phyloP scores from a whole-genome alignment of 2,797 vertebrate species.

The Falco biarmicus region DNA sequence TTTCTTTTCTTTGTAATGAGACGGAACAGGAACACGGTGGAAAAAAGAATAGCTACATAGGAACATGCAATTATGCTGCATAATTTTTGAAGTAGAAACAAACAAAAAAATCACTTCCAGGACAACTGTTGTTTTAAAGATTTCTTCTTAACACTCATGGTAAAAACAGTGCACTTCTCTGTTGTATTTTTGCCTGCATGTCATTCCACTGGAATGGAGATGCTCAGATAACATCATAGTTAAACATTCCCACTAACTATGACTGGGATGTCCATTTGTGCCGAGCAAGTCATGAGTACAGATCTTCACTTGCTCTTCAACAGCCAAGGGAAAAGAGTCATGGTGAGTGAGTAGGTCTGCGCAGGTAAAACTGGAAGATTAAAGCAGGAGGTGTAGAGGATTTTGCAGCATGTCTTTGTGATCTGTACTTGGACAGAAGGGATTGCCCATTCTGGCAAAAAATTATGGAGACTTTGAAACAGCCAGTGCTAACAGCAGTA shows the following conservation, averaged over 20 bases:
- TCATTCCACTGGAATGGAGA: not conserved
- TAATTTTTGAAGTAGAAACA: not conserved
- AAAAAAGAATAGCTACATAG: not conserved
- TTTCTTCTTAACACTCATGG: not conserved
- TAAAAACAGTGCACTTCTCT: not conserved
- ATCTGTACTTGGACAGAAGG: not conserved
- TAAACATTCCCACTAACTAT: not conserved
- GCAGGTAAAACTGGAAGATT: not conserved
- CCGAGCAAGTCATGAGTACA: not conserved
- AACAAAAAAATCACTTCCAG: not conserved
- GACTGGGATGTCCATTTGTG: not conserved
- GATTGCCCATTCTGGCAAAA: not conserved
- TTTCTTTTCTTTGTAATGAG: not conserved
- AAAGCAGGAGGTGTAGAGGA: not conserved
- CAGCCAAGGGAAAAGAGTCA: not conserved
- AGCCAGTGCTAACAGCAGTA: not conserved
- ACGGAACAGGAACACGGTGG: not conserved
- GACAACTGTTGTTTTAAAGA: not conserved
- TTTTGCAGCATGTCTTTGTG: not conserved
- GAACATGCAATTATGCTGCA: accelerated
- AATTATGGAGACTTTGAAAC: not conserved
- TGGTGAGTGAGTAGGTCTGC: not conserved
- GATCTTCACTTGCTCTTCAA: not conserved
- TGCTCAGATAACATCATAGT: not conserved
- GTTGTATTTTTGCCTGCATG: not conserved